Percentiles rank a stretch among this genome's conserved stretches.
phyloP scores from a whole-genome alignment of 1,140 invertebrate genomes.

The Acromyrmex echinatior region DNA sequence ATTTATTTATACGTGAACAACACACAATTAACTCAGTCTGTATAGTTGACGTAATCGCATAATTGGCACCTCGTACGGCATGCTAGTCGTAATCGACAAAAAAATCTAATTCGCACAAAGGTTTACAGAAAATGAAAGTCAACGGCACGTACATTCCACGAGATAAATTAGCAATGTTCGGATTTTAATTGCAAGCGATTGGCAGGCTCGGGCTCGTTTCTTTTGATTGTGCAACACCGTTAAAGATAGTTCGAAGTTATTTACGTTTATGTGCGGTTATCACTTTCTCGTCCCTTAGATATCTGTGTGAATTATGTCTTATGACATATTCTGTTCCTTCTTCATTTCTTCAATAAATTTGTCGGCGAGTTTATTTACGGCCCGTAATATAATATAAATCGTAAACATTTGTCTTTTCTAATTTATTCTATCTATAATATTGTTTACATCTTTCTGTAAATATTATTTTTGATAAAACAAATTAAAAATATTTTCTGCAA shows the following conservation, averaged over 20 bases:
- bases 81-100: neutral
- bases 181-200: conserved; percentile 44
- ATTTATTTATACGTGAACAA: neutral
- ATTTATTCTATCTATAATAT: no score
- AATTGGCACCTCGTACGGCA: conserved; percentile 21
- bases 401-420: neutral
- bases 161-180: conserved; percentile 16
- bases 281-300: neutral
- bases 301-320: conserved; percentile 5
- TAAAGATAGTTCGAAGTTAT: neutral
- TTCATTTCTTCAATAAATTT: conserved; percentile 11
- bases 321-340: neutral
- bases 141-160: neutral
- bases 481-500: neutral
- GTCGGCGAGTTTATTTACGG: neutral
- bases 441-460: neutral
- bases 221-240: neutral
- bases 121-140: conserved; percentile 47
- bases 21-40: neutral
- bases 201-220: neutral
- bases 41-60: neutral
- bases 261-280: neutral
- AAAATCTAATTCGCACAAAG: conserved; percentile 3
- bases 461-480: neutral
- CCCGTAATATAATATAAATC: neutral